Evolutionary conservation across 53 echinoderm and acorn worm species (phyloP), one percentile per base, ranked within the genome.

Genomic region (Echinometra lucunter): DNA sequence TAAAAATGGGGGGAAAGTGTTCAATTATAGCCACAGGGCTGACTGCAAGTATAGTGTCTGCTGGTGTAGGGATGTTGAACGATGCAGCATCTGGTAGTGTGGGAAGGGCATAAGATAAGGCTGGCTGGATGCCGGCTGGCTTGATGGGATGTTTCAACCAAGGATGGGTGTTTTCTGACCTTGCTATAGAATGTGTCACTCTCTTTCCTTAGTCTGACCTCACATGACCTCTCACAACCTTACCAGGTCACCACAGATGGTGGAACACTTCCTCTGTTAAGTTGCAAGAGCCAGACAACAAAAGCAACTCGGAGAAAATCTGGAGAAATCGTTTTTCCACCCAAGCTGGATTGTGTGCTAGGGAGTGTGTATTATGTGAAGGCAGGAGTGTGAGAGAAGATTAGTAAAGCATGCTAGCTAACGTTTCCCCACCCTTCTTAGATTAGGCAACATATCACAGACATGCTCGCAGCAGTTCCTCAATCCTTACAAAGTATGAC

Each of bases 91-190:
- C 78, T 78, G 78, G 78, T 42, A 21, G 42, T 78, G 78, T 78
- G 38, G 38, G 38, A 42, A 42, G 42, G 53, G 78, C 21, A 40
- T 42, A 38, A 38, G 78, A 78, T 21, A 78, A 78, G 38, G 78
- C 78, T 78, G 42, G 78, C 72, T 72, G 19, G 42, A 38, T 78
- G 78, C 78, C 38, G 78, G 78, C 42, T 42, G 78, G 78, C 42
- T 17, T 78, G 78, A 19, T 38, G 38, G 78, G 78, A 78, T 78
- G 78, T 78, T 78, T 78, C 78, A 42, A 42, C 32, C 42, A 40
- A 78, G 85, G 85, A 85, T 85, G 85, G 85, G 85, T 85, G 85
- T 85, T 85, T 85, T 85, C 85, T 85, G 49, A 85, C 85, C 85
- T 85, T 85, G 85, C 49, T 49, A 6, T 49, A 63, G n/a, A 85